Conservation (phyloP, 2,888 invertebrate genomes). For the Scaptomyza cyrtandrae region DNA sequence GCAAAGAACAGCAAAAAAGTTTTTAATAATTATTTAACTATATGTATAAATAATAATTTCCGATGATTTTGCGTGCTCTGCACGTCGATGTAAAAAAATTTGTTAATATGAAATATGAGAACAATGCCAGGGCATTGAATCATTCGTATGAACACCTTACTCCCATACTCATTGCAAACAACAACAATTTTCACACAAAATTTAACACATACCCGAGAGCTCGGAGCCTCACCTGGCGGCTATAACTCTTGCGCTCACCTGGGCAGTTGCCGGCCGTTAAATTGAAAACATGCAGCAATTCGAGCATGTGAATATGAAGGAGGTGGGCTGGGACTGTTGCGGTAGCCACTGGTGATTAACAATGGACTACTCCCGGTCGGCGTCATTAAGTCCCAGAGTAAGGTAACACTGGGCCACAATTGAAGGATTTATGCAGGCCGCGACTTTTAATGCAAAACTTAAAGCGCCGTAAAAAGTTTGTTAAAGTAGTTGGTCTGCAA, state of each 20-base stretch:
- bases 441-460: conserved; percentile 56
- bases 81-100: conserved; percentile 4
- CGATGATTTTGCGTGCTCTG: conserved; percentile 8
- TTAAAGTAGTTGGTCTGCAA: conserved; percentile 63
- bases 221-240: conserved; percentile 42
- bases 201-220: conserved; percentile 51
- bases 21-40: conserved; percentile 11
- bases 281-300: conserved; percentile 35
- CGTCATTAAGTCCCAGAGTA: conserved; percentile 43
- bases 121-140: conserved; percentile 22
- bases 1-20: not conserved
- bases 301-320: not conserved
- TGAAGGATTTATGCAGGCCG: conserved; percentile 18
- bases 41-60: conserved; percentile 6
- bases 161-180: conserved; percentile 21
- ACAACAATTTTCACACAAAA: conserved; percentile 56
- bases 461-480: conserved; percentile 61
- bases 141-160: conserved; percentile 14
- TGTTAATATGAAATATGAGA: conserved; percentile 12
- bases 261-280: conserved; percentile 35
- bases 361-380: conserved; percentile 38
- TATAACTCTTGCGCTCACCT: conserved; percentile 56
- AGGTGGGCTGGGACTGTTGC: conserved; percentile 13
- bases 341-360: conserved; percentile 58
- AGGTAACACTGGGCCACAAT: conserved; percentile 14